Evolutionary conservation across 1,140 invertebrate genomes (phyloP).

Genomic region (Sarcophaga peregrina): DNA sequence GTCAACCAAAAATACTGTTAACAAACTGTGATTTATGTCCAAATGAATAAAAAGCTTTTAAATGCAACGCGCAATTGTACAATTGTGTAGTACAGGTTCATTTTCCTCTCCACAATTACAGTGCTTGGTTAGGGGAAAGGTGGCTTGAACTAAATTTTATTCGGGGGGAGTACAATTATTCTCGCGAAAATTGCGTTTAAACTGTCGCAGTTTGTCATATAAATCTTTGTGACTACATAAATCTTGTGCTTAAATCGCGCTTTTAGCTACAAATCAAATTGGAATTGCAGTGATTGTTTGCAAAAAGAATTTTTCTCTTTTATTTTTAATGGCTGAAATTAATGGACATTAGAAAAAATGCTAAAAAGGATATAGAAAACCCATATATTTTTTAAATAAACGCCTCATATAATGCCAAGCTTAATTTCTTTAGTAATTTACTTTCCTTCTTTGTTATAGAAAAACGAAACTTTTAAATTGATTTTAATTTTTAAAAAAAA

Average conservation of each 20-base stretch:
- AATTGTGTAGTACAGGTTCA: not conserved
- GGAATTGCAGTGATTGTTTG: conserved; percentile 36
- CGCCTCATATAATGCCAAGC: too few relatives aligned
- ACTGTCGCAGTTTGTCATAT: conserved; percentile 32
- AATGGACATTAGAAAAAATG: not conserved
- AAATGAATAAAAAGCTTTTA: conserved; percentile 27
- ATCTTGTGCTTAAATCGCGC: conserved; percentile 28
- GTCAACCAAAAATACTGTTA: conserved; percentile 39
- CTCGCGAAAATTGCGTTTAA: not conserved
- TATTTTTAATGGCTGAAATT: not conserved
- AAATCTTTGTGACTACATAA: conserved; percentile 40
- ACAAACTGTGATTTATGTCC: conserved; percentile 31
- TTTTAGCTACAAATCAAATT: conserved; percentile 35
- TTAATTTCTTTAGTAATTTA: too few relatives aligned
- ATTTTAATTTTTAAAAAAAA: not conserved
- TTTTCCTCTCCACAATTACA: too few relatives aligned
- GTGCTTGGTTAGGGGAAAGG: not conserved
- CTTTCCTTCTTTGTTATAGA: too few relatives aligned
- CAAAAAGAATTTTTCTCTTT: conserved; percentile 18
- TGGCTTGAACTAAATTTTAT: conserved; percentile 1
- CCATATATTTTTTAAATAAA: not conserved
- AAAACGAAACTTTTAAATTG: not conserved
- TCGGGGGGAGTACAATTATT: too few relatives aligned
- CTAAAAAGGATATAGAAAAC: too few relatives aligned
- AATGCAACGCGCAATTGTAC: conserved; percentile 37